phyloP scores from a whole-genome alignment of 23 tunicate genomes.

The Phallusia fumigata region DNA sequence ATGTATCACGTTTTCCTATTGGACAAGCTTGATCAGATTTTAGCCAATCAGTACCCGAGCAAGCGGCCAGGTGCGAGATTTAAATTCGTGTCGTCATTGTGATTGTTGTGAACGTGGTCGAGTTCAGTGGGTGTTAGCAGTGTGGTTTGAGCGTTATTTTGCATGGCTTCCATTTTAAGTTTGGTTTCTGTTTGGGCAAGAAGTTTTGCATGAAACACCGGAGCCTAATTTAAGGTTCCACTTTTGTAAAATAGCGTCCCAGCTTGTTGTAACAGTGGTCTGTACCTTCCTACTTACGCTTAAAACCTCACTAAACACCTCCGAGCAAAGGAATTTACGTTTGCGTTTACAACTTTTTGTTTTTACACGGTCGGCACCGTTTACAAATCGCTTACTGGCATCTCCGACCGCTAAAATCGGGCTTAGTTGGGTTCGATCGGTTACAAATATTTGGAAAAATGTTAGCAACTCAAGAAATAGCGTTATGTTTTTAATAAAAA shows the following conservation, averaged over 20 bases:
- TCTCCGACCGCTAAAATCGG: too few species aligned
- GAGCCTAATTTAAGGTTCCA: too few species aligned
- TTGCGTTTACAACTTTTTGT: background rate
- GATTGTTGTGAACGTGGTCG: background rate
- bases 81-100: background rate
- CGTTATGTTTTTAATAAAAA: too few species aligned
- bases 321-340: background rate
- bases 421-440: too few species aligned
- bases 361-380: background rate
- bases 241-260: too few species aligned
- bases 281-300: background rate
- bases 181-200: too few species aligned
- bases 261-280: too few species aligned
- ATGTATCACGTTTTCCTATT: constrained; percentile 84
- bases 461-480: too few species aligned
- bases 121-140: too few species aligned
- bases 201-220: too few species aligned
- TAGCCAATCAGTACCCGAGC: constrained; percentile 62
- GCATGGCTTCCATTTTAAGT: background rate
- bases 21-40: constrained; percentile 86
- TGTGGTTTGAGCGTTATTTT: background rate
- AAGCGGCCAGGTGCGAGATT: constrained; percentile 33
- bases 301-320: background rate
- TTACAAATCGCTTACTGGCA: too few species aligned
- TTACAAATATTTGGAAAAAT: too few species aligned